Conservation (phyloP, 1,140 invertebrate genomes). For the Drosophila suzukii region DNA sequence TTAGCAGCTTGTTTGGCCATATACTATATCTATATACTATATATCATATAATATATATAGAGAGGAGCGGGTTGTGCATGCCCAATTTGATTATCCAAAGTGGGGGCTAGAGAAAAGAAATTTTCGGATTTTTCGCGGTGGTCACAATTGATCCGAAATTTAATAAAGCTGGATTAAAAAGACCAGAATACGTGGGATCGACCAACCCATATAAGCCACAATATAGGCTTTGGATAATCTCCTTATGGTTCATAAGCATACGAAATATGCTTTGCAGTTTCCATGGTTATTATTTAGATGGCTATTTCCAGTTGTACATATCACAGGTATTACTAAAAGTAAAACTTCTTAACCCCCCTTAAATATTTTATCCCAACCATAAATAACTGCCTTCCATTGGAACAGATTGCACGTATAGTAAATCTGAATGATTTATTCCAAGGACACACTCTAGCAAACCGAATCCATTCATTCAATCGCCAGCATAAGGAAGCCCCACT, state of each 20-base stretch:
- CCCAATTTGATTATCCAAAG: constrained; percentile 29
- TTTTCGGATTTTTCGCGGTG: constrained; percentile 2
- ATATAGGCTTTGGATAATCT: not conserved
- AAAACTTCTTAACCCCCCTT: not conserved
- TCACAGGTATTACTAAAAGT: not conserved
- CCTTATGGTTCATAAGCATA: not conserved
- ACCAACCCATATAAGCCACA: not conserved
- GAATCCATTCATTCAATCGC: constrained; percentile 11
- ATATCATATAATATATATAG: no score
- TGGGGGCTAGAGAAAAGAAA: not conserved
- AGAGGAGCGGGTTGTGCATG: not conserved
- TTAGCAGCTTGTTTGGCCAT: constrained; percentile 67
- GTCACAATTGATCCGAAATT: constrained; percentile 15
- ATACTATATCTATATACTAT: constrained; percentile 11
- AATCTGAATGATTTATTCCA: constrained; percentile 34
- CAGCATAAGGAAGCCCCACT: constrained; percentile 24
- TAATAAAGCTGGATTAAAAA: constrained; percentile 6
- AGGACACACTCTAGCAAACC: constrained; percentile 19
- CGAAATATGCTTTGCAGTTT: not conserved
- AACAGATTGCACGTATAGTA: not conserved
- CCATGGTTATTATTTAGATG: not conserved
- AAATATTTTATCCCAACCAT: constrained; percentile 2
- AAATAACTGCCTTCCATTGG: not conserved
- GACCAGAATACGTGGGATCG: not conserved
- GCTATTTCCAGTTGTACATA: no score